Conservation (phyloP, 2,888 invertebrate genomes). For the Lycocerus yunnanus region DNA sequence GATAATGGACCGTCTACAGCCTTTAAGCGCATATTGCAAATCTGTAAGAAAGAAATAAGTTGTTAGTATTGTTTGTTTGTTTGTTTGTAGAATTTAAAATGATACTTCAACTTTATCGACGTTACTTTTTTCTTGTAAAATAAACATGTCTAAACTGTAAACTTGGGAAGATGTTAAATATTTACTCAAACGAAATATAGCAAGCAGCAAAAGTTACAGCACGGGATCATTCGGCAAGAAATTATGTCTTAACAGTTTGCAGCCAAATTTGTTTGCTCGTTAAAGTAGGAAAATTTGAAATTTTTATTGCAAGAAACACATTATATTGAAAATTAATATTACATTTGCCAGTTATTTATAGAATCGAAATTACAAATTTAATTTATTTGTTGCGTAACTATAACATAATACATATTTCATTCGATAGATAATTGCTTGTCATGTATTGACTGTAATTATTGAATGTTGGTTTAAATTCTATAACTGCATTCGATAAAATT, state of each 20-base stretch:
- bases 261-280: conserved; percentile 18
- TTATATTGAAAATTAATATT: not conserved
- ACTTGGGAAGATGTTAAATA: conserved; percentile 23
- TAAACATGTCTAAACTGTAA: conserved; percentile 13
- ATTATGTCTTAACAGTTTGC: conserved; percentile 8
- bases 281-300: not conserved
- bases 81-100: conserved; percentile 10
- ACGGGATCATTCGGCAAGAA: conserved; percentile 6
- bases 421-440: not conserved
- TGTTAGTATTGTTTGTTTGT: conserved; percentile 5
- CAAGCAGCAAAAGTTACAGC: conserved; percentile 11
- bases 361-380: not conserved
- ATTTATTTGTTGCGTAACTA: not conserved
- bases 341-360: not conserved
- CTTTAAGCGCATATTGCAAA: conserved; percentile 54
- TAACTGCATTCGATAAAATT: not conserved
- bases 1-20: conserved; percentile 52
- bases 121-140: conserved; percentile 14
- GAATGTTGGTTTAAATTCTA: not conserved
- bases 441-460: too few species aligned
- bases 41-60: conserved; percentile 42
- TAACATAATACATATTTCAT: not conserved
- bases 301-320: not conserved
- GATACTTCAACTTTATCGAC: conserved; percentile 10
- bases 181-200: conserved; percentile 24